Percentiles rank a stretch among this genome's conserved stretches.
phyloP scores from a whole-genome alignment of 2,888 invertebrate genomes.

The Aphidius colemani region DNA sequence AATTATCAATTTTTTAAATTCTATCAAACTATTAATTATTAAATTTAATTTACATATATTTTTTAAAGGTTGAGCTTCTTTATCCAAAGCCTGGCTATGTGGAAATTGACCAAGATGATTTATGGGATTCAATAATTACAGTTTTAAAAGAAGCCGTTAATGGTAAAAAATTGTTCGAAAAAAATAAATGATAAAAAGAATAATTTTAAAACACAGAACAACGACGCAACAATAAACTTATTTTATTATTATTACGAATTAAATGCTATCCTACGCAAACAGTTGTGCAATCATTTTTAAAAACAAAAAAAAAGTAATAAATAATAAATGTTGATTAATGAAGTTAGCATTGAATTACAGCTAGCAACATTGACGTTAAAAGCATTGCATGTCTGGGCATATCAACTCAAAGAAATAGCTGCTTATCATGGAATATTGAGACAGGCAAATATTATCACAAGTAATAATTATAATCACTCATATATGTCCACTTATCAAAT shows the following conservation, averaged over 20 bases:
- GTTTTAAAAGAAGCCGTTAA: too few species aligned
- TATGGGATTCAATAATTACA: too few species aligned
- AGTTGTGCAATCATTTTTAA: not conserved
- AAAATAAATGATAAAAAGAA: not conserved
- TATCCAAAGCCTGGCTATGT: too few species aligned
- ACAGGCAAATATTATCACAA: conserved; percentile 80
- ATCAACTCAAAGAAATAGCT: conserved; percentile 81
- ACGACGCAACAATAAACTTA: too few species aligned
- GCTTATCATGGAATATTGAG: conserved; percentile 80
- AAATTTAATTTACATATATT: too few species aligned
- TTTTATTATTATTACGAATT: not conserved
- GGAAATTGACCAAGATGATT: too few species aligned
- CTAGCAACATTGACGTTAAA: conserved; percentile 68
- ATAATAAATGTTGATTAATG: conserved; percentile 7
- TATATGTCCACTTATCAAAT: not conserved
- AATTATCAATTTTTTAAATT: too few species aligned
- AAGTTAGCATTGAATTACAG: conserved; percentile 59
- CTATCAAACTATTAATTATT: too few species aligned
- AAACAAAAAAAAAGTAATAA: not conserved
- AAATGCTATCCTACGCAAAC: conserved; percentile 3
- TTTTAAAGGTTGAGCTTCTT: too few species aligned
- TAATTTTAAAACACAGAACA: too few species aligned
- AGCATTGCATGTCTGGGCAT: conserved; percentile 82
- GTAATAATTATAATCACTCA: conserved; percentile 34
- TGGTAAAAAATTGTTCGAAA: not conserved